phyloP scores from a whole-genome alignment of 2,888 invertebrate genomes.

The Priocnemis perturbator region DNA sequence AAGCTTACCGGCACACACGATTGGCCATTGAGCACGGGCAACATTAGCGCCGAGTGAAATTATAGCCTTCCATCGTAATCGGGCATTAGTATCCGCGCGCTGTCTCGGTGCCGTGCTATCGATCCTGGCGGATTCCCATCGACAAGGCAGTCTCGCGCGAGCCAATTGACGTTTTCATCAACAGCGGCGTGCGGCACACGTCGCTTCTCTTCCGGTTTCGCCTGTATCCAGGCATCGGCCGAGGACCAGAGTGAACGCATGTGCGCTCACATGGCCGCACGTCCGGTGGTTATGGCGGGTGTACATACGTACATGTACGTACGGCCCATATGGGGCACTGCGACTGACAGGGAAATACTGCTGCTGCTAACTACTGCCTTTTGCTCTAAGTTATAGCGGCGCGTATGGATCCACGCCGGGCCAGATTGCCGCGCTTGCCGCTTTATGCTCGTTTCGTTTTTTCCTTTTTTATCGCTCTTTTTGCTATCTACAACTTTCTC shows the following conservation, averaged over 20 bases:
- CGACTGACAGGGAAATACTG: conserved; percentile 60
- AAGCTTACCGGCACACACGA: background rate
- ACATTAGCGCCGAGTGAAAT: background rate
- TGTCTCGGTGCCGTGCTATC: background rate
- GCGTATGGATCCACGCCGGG: conserved; percentile 37
- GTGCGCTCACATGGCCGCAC: conserved; percentile 29
- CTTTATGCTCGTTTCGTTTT: background rate
- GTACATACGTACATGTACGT: conserved; percentile 26
- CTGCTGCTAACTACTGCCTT: conserved; percentile 59
- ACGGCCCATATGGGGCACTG: conserved; percentile 51
- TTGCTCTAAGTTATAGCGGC: conserved; percentile 55
- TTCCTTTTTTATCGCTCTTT: background rate
- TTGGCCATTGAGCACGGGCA: background rate
- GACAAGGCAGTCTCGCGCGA: conserved; percentile 21
- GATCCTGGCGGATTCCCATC: conserved; percentile 14
- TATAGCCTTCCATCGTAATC: conserved; percentile 6
- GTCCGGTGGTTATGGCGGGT: conserved; percentile 37
- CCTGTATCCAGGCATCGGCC: conserved; percentile 12
- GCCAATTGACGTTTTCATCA: conserved; percentile 44
- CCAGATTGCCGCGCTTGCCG: conserved; percentile 16
- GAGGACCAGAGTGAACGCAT: conserved; percentile 21
- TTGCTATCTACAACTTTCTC: background rate
- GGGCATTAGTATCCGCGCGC: conserved; percentile 19
- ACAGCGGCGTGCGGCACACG: conserved; percentile 14
- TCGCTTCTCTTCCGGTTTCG: conserved; percentile 8